Evolutionary conservation across 2,797 vertebrate genomes (phyloP), one percentile per base, ranked within the genome.

Genomic region (Yasuhikotakia modesta): DNA sequence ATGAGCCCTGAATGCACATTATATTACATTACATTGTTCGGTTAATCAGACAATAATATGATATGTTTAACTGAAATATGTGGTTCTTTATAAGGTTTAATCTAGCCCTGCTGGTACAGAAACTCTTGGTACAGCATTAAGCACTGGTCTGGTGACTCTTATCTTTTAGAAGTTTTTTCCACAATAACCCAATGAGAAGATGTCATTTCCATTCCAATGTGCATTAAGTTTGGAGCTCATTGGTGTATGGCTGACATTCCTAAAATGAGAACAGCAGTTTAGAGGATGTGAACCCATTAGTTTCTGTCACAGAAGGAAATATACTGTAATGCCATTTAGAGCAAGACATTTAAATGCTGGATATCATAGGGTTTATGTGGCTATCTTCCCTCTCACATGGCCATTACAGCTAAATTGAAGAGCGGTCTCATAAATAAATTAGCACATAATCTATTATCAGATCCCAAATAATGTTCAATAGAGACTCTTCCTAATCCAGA

Each of bases 291-390:
- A 70, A 55, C 12, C 27, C 66, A 60, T 70, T 77, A n/a, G 75
- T 69, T 76, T 16, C 24, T 69, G 53, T 69, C 74, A 76, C 57
- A 45, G 63, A 67, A 22, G 57, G 22, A 76, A 60, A 68, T 69
- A 70, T 61, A 68, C 43, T 50, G 57, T n/a, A 35, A 61, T 43
- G 21, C 27, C 45, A 70, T 77, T 70, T 70, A 70, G 53, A 60
- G 39, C 22, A 60, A 57, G 55, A 68, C 2, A n/a, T 63, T 77
- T 69, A 39, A 70, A 52, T 50, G 55, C 46, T 69, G 53, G 32
- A 50, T 69, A 69, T 68, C 35, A 60, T 24, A 48, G 10, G 12
- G 21, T 58, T 57, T 39, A 69, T 21, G 19, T 8, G 45, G 19
- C 24, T 48, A 60, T 69, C 21, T 27, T 55, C 21, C 35, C n/a